These are phyloP conservation scores for Oreochromis mossambicus DNA, from an alignment of 2,797 vertebrate genomes.

Conservation along the genomic window DNA sequence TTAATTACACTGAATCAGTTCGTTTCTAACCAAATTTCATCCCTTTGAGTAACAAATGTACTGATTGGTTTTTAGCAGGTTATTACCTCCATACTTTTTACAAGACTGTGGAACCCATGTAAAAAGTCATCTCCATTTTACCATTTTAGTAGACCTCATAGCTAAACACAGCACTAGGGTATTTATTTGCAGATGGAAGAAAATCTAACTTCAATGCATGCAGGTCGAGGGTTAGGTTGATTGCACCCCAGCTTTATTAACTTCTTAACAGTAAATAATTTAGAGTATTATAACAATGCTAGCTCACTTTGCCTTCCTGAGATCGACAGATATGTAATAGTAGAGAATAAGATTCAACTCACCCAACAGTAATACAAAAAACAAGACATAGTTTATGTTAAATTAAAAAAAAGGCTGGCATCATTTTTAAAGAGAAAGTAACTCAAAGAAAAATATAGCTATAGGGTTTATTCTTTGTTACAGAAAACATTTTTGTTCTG, in stretches of 20 bases:
- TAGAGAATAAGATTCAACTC: not conserved
- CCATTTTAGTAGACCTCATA: not conserved
- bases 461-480: fast-evolving
- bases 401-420: not conserved
- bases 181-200: not conserved
- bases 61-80: not conserved
- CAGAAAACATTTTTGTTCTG: not conserved
- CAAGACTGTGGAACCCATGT: not conserved
- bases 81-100: not conserved
- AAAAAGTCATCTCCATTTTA: not conserved
- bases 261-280: no score
- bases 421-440: not conserved
- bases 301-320: not conserved
- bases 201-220: not conserved
- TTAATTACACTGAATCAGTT: not conserved
- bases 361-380: fast-evolving
- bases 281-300: not conserved
- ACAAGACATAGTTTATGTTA: not conserved
- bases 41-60: not conserved
- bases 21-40: not conserved
- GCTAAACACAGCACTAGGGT: not conserved
- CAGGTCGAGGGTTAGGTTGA: no score
- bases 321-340: not conserved
- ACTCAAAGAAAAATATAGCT: not conserved
- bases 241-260: no score